Evolutionary conservation across 2,797 vertebrate species (phyloP), one percentile per base, ranked within the genome.

Genomic region (Poecilia gillii): DNA sequence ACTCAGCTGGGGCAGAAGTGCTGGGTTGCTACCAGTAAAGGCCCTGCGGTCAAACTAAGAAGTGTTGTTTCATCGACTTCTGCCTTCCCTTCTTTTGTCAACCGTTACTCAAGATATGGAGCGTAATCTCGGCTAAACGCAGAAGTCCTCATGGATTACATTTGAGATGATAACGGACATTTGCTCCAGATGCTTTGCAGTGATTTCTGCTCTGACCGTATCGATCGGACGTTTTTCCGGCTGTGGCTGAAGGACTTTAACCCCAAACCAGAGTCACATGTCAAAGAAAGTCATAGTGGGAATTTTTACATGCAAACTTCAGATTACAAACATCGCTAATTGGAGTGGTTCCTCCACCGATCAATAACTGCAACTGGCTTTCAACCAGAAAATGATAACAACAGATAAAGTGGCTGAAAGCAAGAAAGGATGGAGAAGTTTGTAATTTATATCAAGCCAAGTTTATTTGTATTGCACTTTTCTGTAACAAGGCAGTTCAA

Each of bases 1-100:
- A 88, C 49, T 90, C 83, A 85, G 84, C 81, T 64, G 53, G 18
- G 72, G 55, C 68, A 75, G 74, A 87, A 85, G 75, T 72, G 74
- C 68, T 74, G 73, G 25, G 77, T 70, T 72, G 72, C 64, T 72
- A 64, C 73, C 75, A 55, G 75, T 51, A 73, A 62, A 76, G 23
- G 8, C 45, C 71, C 4, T 89, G 86, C 59, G 89, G 87, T 87
- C 33, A 25, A 9, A 39, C 57, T 75, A n/a, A n/a, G 72, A 66
- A 70, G 55, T 79, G 55, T 74, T 74, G 36, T 84, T 78, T 70
- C 70, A 68, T 80, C 66, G 1, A 64, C 46, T 33, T 77, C 41
- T 78, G 33, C 36, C 28, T 77, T 81, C 83, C 73, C 39, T 46
- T 79, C 83, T 23, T 76, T 83, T 57, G 59, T 72, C 11, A 23